Evolutionary conservation across 2,113 vertebrate species (phyloP).

Genomic region (Andinoacara biseriatus): DNA sequence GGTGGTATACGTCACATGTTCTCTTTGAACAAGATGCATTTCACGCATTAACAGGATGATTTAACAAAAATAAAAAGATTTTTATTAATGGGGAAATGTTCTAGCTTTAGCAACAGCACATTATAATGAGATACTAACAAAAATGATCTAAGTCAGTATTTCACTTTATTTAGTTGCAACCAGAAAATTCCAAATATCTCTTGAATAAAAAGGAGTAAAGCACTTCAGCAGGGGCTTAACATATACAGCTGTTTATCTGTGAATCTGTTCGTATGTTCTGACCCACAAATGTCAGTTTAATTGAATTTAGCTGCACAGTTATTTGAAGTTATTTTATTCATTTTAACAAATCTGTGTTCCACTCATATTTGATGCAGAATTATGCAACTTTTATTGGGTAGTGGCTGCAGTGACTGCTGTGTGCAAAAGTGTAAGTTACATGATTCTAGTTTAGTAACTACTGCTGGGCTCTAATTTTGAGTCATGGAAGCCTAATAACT

Average conservation of each 20-base stretch:
- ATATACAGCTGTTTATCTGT: not conserved
- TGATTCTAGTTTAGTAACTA: too few relatives aligned
- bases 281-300: not conserved
- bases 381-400: not conserved
- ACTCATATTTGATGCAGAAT: not conserved
- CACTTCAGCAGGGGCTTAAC: not conserved
- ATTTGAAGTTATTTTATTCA: not conserved
- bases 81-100: too few relatives aligned
- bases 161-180: not conserved
- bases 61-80: not conserved
- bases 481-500: too few relatives aligned
- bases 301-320: not conserved
- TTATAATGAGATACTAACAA: too few relatives aligned
- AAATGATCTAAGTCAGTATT: not conserved
- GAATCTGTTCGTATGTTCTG: not conserved
- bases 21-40: not conserved
- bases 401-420: not conserved
- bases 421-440: not conserved
- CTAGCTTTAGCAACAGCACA: too few relatives aligned
- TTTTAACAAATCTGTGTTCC: not conserved
- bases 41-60: not conserved
- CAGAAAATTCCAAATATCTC: not conserved
- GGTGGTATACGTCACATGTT: not conserved
- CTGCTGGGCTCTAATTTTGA: not conserved
- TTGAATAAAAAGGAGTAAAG: not conserved